Percentiles rank a stretch among this genome's conserved stretches.
Evolutionary conservation across 2,797 vertebrate genomes (phyloP).

Genomic region (Sarcophilus harrisii): DNA sequence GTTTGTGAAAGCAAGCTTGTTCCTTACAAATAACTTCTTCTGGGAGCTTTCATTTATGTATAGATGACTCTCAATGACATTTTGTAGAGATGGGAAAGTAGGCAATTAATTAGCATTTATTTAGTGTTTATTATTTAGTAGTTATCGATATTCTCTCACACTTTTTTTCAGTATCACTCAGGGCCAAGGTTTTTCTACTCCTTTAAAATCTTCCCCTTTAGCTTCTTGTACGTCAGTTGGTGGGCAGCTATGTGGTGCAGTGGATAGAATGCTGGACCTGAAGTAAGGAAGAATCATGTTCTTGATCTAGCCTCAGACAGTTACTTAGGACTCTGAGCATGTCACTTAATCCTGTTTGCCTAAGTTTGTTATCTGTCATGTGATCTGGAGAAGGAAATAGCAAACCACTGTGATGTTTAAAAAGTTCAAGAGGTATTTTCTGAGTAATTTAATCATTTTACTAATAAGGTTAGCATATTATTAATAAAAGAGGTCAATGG

Average conservation of each 20-base stretch:
- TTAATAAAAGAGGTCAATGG: too few species aligned
- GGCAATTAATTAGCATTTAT: too few species aligned
- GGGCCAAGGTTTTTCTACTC: background rate
- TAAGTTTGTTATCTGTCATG: background rate
- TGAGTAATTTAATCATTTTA: too few species aligned
- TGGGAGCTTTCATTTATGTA: background rate
- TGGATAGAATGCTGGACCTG: background rate
- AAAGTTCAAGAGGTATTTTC: too few species aligned
- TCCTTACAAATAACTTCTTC: background rate
- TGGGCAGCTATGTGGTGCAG: too few species aligned
- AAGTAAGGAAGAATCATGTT: background rate
- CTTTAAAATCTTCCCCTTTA: background rate
- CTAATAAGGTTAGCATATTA: too few species aligned
- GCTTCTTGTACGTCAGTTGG: background rate
- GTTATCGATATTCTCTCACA: background rate
- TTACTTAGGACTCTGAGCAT: background rate
- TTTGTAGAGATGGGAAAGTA: background rate
- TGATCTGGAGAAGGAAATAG: background rate
- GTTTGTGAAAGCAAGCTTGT: background rate
- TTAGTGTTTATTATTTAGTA: background rate
- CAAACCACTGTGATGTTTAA: background rate
- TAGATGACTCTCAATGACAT: background rate
- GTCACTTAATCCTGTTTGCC: background rate
- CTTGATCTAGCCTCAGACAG: background rate
- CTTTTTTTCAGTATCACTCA: background rate